A percentile compares a stretch with the other conserved stretches of the same genome.
Conservation (phyloP, 2,113 vertebrate species). For the Seriola dumerili region DNA sequence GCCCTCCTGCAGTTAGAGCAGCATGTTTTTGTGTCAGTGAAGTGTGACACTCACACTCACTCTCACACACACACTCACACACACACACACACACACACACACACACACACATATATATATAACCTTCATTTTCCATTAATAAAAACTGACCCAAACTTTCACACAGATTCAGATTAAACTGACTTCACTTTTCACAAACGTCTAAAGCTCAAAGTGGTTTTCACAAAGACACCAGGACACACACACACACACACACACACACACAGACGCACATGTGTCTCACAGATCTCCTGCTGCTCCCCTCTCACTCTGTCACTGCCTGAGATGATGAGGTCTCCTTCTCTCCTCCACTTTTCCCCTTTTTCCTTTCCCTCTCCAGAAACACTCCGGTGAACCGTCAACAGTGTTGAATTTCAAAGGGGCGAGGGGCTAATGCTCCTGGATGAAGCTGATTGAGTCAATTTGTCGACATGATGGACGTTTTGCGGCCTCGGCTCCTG, state of each 20-base stretch:
- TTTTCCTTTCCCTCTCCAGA: conserved; percentile 90
- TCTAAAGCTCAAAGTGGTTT: neutral
- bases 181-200: neutral
- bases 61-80: neutral
- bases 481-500: conserved; percentile 45
- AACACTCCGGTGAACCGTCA: conserved; percentile 66
- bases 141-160: no score
- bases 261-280: conserved; percentile 1
- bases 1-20: conserved; percentile 47
- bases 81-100: neutral
- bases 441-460: conserved; percentile 67
- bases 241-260: conserved; percentile 15
- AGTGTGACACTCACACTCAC: conserved; percentile 44
- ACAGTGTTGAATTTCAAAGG: conserved; percentile 78
- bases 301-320: conserved; percentile 43
- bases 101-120: no score
- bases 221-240: neutral
- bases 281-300: conserved; percentile 8
- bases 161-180: no score
- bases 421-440: conserved; percentile 46
- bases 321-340: conserved; percentile 52
- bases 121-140: no score
- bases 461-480: conserved; percentile 76
- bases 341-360: conserved; percentile 49
- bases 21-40: conserved; percentile 55